Conservation (phyloP, 2,888 invertebrate species). For the Hirtodrosophila duncani region DNA sequence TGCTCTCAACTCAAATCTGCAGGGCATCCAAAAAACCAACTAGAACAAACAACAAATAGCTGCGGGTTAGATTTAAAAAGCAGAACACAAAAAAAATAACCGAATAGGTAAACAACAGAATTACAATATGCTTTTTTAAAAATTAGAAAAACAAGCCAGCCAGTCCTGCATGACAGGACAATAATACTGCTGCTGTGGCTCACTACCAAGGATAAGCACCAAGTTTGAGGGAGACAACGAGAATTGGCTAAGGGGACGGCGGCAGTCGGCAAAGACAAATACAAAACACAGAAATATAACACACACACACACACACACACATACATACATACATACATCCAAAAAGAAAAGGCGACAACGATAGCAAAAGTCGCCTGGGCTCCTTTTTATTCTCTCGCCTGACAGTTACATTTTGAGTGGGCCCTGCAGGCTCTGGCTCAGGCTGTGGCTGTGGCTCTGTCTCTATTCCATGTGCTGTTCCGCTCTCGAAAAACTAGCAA, state of each 20-base stretch:
- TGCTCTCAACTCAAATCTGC: too few relatives aligned
- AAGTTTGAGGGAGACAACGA: neutral
- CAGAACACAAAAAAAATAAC: conserved; percentile 22
- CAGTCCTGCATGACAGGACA: conserved; percentile 52
- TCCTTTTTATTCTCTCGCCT: conserved; percentile 7
- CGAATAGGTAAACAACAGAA: conserved; percentile 56
- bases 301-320: conserved; percentile 31
- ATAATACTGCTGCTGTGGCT: conserved; percentile 47
- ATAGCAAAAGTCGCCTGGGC: conserved; percentile 38
- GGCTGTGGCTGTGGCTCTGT: conserved; percentile 1
- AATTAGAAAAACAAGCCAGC: conserved; percentile 49
- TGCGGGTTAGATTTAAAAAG: conserved; percentile 42
- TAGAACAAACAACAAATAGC: conserved; percentile 37
- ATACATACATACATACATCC: conserved; percentile 25
- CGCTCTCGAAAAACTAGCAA: conserved; percentile 24
- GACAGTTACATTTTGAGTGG: conserved; percentile 47
- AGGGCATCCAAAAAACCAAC: conserved; percentile 34
- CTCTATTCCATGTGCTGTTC: conserved; percentile 18
- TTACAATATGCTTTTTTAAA: conserved; percentile 69
- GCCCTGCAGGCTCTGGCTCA: conserved; percentile 14
- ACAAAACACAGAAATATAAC: conserved; percentile 30
- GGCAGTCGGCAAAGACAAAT: conserved; percentile 30
- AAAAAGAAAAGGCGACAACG: conserved; percentile 35
- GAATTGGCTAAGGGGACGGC: conserved; percentile 9
- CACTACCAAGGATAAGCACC: conserved; percentile 49